These are phyloP conservation scores for Gonocerus acuteangulatus DNA, from an alignment of 2,888 invertebrate genomes.

Conservation along the genomic window DNA sequence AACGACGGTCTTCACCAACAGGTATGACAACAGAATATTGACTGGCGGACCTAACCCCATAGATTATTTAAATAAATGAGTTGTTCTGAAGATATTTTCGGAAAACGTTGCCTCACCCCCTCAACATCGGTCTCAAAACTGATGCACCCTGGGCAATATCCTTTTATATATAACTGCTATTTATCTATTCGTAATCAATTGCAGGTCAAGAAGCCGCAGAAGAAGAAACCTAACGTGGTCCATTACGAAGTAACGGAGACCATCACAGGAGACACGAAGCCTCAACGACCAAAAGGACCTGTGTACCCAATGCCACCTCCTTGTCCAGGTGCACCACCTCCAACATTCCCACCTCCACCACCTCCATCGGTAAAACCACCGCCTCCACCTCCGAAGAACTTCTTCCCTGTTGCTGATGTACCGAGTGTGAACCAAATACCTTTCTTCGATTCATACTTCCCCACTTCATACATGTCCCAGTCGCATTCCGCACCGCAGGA, in stretches of 20 bases:
- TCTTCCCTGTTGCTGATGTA: background rate
- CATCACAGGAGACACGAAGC: constrained; percentile 29
- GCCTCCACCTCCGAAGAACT: constrained; percentile 18
- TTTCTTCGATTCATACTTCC: constrained; percentile 8
- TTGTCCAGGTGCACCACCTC: constrained; percentile 28
- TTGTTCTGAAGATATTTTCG: too few relatives aligned
- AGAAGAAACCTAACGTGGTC: background rate
- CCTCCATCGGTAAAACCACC: constrained; percentile 16
- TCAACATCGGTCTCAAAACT: too few relatives aligned
- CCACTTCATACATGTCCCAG: background rate
- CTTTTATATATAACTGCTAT: too few relatives aligned
- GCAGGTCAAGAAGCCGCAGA: background rate
- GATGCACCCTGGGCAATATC: too few relatives aligned
- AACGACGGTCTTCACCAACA: too few relatives aligned
- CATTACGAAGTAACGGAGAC: constrained; percentile 32
- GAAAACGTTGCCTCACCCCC: too few relatives aligned
- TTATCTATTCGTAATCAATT: too few relatives aligned
- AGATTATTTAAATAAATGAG: too few relatives aligned
- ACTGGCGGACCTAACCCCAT: too few relatives aligned
- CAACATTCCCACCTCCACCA: constrained; percentile 26
- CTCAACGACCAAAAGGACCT: constrained; percentile 26
- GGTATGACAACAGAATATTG: too few relatives aligned
- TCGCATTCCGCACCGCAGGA: background rate
- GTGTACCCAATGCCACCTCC: constrained; percentile 32
- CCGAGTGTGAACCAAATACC: too few relatives aligned